phyloP scores from a whole-genome alignment of 2,113 vertebrate species.

The Thymallus thymallus region DNA sequence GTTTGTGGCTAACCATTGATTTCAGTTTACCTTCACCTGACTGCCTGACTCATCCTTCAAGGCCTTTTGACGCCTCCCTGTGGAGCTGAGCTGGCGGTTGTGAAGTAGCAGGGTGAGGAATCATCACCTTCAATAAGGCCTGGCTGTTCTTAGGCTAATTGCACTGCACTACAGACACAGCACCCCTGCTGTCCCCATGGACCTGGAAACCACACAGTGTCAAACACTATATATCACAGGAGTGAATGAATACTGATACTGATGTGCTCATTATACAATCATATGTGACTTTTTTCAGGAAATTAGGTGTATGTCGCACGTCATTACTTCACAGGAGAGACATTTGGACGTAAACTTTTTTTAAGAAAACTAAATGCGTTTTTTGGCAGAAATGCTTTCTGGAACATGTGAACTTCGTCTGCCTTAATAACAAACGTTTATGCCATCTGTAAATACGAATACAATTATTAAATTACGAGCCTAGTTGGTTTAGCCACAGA shows the following conservation, averaged over 20 bases:
- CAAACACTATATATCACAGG: background rate
- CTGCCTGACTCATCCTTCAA: slow-evolving; percentile 53
- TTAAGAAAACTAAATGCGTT: too few species aligned
- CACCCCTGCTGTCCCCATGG: background rate
- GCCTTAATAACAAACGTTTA: too few species aligned
- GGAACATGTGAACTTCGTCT: too few species aligned
- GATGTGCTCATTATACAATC: too few species aligned
- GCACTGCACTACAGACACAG: slow-evolving; percentile 5
- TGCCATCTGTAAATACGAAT: too few species aligned
- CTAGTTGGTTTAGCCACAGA: too few species aligned
- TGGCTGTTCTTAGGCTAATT: background rate
- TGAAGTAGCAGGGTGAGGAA: slow-evolving; percentile 34
- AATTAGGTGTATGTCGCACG: too few species aligned
- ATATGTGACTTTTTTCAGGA: too few species aligned
- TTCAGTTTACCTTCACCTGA: slow-evolving; percentile 59
- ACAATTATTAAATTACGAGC: too few species aligned
- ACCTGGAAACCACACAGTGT: background rate
- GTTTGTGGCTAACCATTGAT: slow-evolving; percentile 44
- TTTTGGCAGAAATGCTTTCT: too few species aligned
- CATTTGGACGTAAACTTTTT: too few species aligned
- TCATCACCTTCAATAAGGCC: slow-evolving; percentile 4
- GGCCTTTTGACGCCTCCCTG: slow-evolving; percentile 44
- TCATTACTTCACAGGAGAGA: too few species aligned
- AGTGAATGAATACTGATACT: background rate
- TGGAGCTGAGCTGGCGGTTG: slow-evolving; percentile 65